Percentiles rank a stretch among this genome's conserved stretches.
These are phyloP conservation scores for Mythimna impura DNA, from an alignment of 2,888 invertebrate species.

Conservation along the genomic window DNA sequence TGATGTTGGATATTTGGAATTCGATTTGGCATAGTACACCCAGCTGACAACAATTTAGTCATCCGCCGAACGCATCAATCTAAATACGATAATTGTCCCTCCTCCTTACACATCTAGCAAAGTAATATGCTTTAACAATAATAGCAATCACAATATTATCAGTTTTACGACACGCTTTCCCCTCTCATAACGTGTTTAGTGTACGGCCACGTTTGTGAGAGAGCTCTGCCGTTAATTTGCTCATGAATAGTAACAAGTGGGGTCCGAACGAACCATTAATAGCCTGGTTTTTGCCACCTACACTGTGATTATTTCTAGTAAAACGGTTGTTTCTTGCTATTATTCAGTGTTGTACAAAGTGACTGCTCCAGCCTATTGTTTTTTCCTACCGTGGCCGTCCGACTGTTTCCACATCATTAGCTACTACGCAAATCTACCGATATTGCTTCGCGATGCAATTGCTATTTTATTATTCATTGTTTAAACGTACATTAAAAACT, in stretches of 20 bases:
- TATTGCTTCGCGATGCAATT: slow-evolving; percentile 59
- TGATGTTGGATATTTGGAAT: no score
- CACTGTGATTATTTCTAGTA: slow-evolving; percentile 86
- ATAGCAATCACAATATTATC: slow-evolving; percentile 65
- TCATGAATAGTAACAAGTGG: slow-evolving; percentile 86
- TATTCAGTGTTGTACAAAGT: slow-evolving; percentile 85
- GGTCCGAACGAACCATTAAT: slow-evolving; percentile 80
- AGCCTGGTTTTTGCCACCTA: slow-evolving; percentile 84
- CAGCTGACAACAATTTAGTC: neutral
- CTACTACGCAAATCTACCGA: slow-evolving; percentile 61
- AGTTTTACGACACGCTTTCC: slow-evolving; percentile 63
- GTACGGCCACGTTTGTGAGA: slow-evolving; percentile 69
- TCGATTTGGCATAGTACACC: no score
- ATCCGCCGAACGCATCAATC: neutral
- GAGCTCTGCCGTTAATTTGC: slow-evolving; percentile 80
- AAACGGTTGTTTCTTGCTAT: slow-evolving; percentile 86
- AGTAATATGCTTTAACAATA: slow-evolving; percentile 56
- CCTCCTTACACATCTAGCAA: slow-evolving; percentile 15
- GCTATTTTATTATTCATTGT: slow-evolving; percentile 69
- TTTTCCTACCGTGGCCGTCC: slow-evolving; percentile 72
- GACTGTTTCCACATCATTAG: slow-evolving; percentile 84
- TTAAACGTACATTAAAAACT: slow-evolving; percentile 64
- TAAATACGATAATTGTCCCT: slow-evolving; percentile 12
- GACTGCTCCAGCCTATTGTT: slow-evolving; percentile 77
- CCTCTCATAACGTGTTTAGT: slow-evolving; percentile 68